Percentiles rank a stretch among this genome's conserved stretches.
Conservation (phyloP, 2,888 invertebrate species). For the Coleophora flavipennella region DNA sequence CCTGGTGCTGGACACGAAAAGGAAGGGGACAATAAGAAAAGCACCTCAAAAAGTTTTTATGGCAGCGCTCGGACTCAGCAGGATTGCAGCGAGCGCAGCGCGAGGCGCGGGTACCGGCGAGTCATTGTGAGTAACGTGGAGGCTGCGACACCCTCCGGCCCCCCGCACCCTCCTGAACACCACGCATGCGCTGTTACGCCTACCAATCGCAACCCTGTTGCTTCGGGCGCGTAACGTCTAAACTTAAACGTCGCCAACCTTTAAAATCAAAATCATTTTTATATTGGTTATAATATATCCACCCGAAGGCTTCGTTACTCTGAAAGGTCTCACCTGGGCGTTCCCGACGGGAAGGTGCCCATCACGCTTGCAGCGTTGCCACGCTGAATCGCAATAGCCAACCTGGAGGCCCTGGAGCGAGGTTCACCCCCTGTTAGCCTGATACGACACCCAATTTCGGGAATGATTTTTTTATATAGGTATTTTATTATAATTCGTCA, state of each 20-base stretch:
- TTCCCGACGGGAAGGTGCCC: too few species aligned
- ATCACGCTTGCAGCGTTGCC: too few species aligned
- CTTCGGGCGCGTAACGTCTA: conserved; percentile 58
- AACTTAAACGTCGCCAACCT: conserved; percentile 65
- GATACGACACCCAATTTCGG: too few species aligned
- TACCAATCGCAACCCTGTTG: conserved; percentile 66
- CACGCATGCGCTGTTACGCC: conserved; percentile 46
- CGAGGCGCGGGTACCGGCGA: conserved; percentile 66
- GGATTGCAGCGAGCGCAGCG: conserved; percentile 51
- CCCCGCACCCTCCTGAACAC: conserved; percentile 29
- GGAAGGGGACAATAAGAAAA: conserved; percentile 56
- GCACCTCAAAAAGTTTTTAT: conserved; percentile 52
- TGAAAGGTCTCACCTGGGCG: too few species aligned
- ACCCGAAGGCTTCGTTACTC: too few species aligned
- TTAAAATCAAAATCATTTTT: too few species aligned
- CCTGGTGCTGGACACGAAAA: conserved; percentile 39
- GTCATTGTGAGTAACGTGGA: conserved; percentile 67
- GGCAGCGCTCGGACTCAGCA: conserved; percentile 40
- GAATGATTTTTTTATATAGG: too few species aligned
- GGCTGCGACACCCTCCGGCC: conserved; percentile 46
- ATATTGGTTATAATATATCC: too few species aligned
- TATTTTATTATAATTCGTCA: too few species aligned
- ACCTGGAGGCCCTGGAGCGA: too few species aligned
- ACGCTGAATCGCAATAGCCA: too few species aligned
- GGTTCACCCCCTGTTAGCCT: too few species aligned